Conservation (phyloP, 2,888 invertebrate genomes). For the Neoitamus cyanurus region DNA sequence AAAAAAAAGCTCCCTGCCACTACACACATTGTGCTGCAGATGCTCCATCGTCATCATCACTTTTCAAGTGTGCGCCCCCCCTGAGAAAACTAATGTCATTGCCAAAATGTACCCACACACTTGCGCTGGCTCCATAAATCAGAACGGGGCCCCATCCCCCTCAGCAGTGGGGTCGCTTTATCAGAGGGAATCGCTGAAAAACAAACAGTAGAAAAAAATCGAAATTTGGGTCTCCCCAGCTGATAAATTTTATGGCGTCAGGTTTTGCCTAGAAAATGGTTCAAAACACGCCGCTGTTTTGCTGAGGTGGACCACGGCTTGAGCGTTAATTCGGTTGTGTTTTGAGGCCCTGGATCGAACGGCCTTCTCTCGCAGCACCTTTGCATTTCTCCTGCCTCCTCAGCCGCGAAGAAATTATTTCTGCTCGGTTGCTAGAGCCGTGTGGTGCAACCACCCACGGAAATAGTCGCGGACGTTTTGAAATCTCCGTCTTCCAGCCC, state of each 20-base stretch:
- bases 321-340: background rate
- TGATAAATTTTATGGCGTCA: background rate
- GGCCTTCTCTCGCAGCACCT: background rate
- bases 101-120: conserved; percentile 36
- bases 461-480: conserved; percentile 6
- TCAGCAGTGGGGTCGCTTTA: background rate
- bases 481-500: background rate
- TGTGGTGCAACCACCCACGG: conserved; percentile 22
- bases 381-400: background rate
- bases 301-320: background rate
- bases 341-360: background rate
- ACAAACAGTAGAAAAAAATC: background rate
- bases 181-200: background rate
- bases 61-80: conserved; percentile 4
- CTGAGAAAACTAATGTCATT: conserved; percentile 34
- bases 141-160: background rate
- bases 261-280: background rate
- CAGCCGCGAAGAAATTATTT: conserved; percentile 21
- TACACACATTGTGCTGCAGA: background rate
- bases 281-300: background rate
- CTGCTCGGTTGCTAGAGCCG: background rate
- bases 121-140: background rate
- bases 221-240: background rate
- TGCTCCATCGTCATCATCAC: background rate
- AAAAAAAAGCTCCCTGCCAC: background rate